These are phyloP conservation scores for Craterocephalus amniculus DNA, from an alignment of 2,797 vertebrate genomes.

Conservation along the genomic window DNA sequence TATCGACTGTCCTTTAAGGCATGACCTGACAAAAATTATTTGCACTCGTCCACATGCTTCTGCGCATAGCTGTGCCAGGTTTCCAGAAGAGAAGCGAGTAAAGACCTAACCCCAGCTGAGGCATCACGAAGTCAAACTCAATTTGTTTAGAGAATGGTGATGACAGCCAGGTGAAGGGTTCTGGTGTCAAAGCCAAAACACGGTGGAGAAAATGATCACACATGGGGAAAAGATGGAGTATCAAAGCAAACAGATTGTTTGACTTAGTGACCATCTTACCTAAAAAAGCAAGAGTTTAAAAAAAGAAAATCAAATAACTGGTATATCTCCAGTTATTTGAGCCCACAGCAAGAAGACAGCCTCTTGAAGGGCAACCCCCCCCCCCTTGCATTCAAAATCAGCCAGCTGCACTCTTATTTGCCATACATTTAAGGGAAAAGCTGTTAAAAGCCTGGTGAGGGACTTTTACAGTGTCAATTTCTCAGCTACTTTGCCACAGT, in stretches of 20 bases:
- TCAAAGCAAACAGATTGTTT: constrained; percentile 9
- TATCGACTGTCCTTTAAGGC: constrained; percentile 56
- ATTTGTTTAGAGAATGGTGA: constrained; percentile 51
- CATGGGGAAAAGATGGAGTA: constrained; percentile 13
- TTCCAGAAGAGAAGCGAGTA: constrained; percentile 22
- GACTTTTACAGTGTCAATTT: constrained; percentile 64
- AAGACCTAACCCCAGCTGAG: constrained; percentile 51
- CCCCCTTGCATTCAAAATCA: constrained; percentile 46
- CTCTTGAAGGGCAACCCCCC: constrained; percentile 45
- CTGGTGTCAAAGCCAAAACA: constrained; percentile 33
- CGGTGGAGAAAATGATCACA: constrained; percentile 23
- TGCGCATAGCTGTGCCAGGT: constrained; percentile 10
- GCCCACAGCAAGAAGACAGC: constrained; percentile 5
- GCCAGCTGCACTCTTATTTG: constrained; percentile 52
- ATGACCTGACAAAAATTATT: constrained; percentile 55
- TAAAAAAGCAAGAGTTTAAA: constrained; percentile 18
- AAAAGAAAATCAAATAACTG: not conserved
- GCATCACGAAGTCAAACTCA: constrained; percentile 48
- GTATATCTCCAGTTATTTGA: constrained; percentile 6
- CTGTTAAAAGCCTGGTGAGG: constrained; percentile 50
- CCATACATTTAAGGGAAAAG: constrained; percentile 40
- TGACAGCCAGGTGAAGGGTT: constrained; percentile 47
- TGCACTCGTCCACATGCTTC: constrained; percentile 39
- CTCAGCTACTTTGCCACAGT: constrained; percentile 52
- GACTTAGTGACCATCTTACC: constrained; percentile 31